Evolutionary conservation across 2,797 vertebrate genomes (phyloP), one percentile per base, ranked within the genome.

Genomic region (Lindbergichthys nudifrons): DNA sequence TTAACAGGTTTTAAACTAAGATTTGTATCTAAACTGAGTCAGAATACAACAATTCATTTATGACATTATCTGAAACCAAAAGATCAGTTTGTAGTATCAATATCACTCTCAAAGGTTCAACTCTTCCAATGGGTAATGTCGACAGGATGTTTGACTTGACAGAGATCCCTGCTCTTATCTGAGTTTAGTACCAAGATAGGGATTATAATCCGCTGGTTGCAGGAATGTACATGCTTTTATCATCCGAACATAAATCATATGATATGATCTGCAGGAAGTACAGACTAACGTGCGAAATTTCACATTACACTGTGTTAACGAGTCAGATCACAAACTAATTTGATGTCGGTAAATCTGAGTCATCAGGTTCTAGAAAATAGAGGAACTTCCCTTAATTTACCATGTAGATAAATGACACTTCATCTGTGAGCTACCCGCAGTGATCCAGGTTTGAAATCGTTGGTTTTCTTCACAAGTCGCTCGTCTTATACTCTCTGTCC

Each of bases 121-220:
- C 47, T 14, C 32, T 59, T 26, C 8, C 41, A 12, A 15, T 14
- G n/a, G 36, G n/a, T 21, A 13, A 18, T 56, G 32, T 36, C 6
- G 32, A 36, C 0, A 0, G 39, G 15, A 26, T 26, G 45, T 30
- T 32, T 19, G 36, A 9, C 11, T 68, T 11, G 19, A 52, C 36
- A 23, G 21, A 26, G 53, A 32, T 10, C 65, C 11, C 46, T 43
- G 47, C 41, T 64, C 43, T 48, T 21, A 53, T 69, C 47, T 19
- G 21, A 60, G 9, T 65, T 70, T 10, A 19, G 32, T 36, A 7
- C n/a, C 46, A 65, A 65, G 43, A 64, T 1, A 19, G 19, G 15
- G 56, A 39, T 79, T 66, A 80, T 70, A 54, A 15, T 2, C 5
- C 11, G 59, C 15, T 16, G 13, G 3, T 14, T 64, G 18, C 13